These are phyloP conservation scores for Otis tarda DNA, from an alignment of 2,113 vertebrate species.

Conservation along the genomic window DNA sequence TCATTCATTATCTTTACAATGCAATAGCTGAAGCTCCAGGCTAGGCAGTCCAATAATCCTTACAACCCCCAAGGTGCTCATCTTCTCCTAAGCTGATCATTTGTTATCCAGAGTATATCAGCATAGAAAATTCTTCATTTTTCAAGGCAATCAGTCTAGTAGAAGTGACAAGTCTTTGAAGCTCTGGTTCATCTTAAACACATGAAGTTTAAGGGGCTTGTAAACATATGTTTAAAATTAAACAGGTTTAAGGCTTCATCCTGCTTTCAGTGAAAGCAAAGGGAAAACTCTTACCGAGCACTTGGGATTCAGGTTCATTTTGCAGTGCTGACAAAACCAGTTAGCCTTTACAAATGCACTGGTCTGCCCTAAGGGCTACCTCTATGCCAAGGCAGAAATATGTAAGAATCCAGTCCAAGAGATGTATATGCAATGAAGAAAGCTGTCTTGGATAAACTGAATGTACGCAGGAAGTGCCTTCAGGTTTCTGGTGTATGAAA, in stretches of 20 bases:
- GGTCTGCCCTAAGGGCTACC: not conserved
- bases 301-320: not conserved
- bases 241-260: not conserved
- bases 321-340: not conserved
- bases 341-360: not conserved
- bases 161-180: not conserved
- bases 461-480: not conserved
- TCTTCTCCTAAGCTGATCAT: conserved; percentile 24
- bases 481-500: not conserved
- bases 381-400: not conserved
- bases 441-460: not conserved
- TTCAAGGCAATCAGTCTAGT: not conserved
- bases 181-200: not conserved
- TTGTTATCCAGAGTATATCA: conserved; percentile 41
- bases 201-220: not conserved
- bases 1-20: conserved; percentile 52
- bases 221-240: not conserved
- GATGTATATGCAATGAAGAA: not conserved
- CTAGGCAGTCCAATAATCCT: conserved; percentile 35
- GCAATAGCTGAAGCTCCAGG: conserved; percentile 26
- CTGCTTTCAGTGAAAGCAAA: not conserved
- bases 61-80: conserved; percentile 38
- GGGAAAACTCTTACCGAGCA: not conserved
- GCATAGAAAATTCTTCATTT: not conserved
- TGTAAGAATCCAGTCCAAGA: not conserved